Conservation (phyloP, 2,888 invertebrate genomes). For the Sialis fuliginosa region DNA sequence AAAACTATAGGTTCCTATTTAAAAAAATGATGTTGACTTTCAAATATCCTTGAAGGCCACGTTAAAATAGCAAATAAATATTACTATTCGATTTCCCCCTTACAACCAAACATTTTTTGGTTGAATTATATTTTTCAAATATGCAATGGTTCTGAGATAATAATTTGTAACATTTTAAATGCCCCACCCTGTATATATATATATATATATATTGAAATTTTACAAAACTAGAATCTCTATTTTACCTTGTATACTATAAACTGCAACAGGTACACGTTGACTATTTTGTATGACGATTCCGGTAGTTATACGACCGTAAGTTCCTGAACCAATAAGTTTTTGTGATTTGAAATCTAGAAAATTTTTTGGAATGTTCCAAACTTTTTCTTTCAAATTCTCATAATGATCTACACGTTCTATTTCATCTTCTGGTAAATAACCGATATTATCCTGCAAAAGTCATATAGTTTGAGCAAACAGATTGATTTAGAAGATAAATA, state of each 20-base stretch:
- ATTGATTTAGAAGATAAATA: neutral
- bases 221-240: neutral
- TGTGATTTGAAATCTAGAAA: conserved; percentile 52
- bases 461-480: neutral
- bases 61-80: no score
- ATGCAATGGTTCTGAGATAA: no score
- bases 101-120: no score
- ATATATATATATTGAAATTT: neutral
- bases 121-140: no score
- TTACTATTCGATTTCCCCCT: no score
- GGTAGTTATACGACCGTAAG: conserved; percentile 59
- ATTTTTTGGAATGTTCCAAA: conserved; percentile 57
- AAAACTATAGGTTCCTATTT: no score
- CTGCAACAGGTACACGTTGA: conserved; percentile 35
- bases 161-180: no score
- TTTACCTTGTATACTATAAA: conserved; percentile 42
- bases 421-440: conserved; percentile 56
- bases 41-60: no score
- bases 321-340: conserved; percentile 52
- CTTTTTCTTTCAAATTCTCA: conserved; percentile 52
- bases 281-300: conserved; percentile 31
- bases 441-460: conserved; percentile 45
- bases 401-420: conserved; percentile 48
- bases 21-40: no score
- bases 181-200: no score